Evolutionary conservation across 2,797 vertebrate species (phyloP), one percentile per base, ranked within the genome.

Genomic region (Pipistrellus pygmaeus): DNA sequence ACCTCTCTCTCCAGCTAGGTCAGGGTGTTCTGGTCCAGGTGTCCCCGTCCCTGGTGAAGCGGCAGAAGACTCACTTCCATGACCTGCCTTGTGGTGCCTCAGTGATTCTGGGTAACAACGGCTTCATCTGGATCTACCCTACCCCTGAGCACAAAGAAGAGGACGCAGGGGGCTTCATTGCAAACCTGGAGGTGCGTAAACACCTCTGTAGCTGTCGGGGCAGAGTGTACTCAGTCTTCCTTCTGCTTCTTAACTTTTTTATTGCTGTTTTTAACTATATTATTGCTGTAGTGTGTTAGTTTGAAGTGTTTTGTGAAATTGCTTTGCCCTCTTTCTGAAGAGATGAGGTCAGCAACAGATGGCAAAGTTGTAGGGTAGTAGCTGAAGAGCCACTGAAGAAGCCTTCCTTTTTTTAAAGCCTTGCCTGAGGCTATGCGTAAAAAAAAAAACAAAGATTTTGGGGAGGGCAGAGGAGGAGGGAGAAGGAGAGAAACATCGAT

Each of bases 11-110:
- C 35, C 90, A 99, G 99, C 98, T 99, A 77, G 99, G 99, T 66
- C 99, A 99, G 96, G 99, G 99, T 9, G 99, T 99, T 48, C 97
- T 99, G 18, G 99, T 99, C 21, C 99, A 99, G 96, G 99, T 99
- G 2, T 99, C 99, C 0, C 99, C 99, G 0, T 99, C 99, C 30
- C 98, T 99, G 27, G 99, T 99, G 97, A 99, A 99, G 95, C 99
- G 99, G 75, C 99, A 99, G 97, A 99, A 99, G 98, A 99, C 99
- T 20, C 99, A 99, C 96, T 99, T 99, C 97, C 99, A 99, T 20
- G 99, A 99, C 96, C 97, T 99, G 92, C 99, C 99, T 0, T 99
- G 99, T 9, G 99, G 99, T 4, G 99, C 99, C 0, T 99, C 99
- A 0, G 96, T 99, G 91, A 99, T 99, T 94, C 98, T 99, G 0